phyloP scores from a whole-genome alignment of 2,797 vertebrate species.

The Notamacropus eugenii region DNA sequence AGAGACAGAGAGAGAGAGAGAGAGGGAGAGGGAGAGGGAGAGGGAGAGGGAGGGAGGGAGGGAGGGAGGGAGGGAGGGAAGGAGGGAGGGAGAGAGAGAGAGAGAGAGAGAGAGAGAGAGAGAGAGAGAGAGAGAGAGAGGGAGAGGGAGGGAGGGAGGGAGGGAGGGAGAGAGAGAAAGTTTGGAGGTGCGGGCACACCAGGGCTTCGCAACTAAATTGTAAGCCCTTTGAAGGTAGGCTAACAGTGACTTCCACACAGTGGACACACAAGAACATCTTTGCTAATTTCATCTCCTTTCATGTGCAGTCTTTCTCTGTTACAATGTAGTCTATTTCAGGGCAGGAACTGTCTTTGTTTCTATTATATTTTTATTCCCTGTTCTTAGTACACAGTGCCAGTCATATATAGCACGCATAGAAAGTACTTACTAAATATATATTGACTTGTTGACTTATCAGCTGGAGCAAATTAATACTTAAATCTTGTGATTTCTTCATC shows the following conservation, averaged over 20 bases:
- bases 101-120: too few species aligned
- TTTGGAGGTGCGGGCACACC: accelerated
- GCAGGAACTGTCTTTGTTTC: not conserved
- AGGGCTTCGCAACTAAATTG: not conserved
- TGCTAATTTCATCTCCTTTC: not conserved
- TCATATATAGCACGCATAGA: not conserved
- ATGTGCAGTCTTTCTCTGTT: not conserved
- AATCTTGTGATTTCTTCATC: not conserved
- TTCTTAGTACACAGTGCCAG: not conserved
- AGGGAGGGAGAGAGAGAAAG: too few species aligned
- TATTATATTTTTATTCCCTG: not conserved
- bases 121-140: too few species aligned
- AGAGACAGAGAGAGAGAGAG: too few species aligned
- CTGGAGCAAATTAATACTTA: not conserved
- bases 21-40: too few species aligned
- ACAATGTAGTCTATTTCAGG: not conserved
- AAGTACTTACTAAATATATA: not conserved
- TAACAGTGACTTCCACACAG: not conserved
- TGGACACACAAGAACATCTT: not conserved
- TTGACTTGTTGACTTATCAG: not conserved
- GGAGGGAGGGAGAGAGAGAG: too few species aligned
- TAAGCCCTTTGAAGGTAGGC: not conserved
- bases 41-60: too few species aligned
- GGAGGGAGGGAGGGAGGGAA: too few species aligned
- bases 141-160: too few species aligned